Base-by-base conservation (phyloP, 1,140 invertebrate species). In the Ceratina calcarata region DNA sequence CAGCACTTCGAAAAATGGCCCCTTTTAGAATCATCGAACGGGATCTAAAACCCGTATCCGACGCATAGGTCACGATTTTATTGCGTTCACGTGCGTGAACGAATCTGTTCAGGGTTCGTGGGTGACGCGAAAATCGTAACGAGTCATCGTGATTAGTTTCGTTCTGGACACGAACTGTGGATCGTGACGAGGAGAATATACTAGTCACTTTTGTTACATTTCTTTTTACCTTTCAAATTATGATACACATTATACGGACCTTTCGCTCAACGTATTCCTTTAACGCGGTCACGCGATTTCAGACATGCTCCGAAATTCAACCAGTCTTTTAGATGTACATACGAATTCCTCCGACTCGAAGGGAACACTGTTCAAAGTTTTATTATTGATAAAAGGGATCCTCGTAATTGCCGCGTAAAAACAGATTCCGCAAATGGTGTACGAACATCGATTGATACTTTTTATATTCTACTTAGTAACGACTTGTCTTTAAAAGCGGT, bases 61-160 rank as follows among this genome's bases (percentile, higher is more conserved):
- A 70, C 65, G 51, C 20, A 49, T 62, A 2, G 37, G 32, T 70
- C 81, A 84, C 71, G 78, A 83, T 83, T 86, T 84, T 70, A 79
- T 83, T 49, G 12, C 74, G 13, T 20, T 53, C 53, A 24, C 18
- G n/a, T 20, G 45, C 16, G 62, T 22, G 67, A 49, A 61, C 60
- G 24, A 72, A 27, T 13, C 70, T 24, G 64, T 83, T 75, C 51
- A 62, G n/a, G 77, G n/a, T 58, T 75, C 55, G 57, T 68, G 57
- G 24, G n/a, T 20, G 64, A 73, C n/a, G 15, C 71, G 68, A 55
- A 78, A 82, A 32, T 68, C 32, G 62, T 66, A 22, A 65, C 1
- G 20, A 45, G 32, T 32, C 64, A 27, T 80, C 80, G 60, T 20
- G n/a, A 76, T 76, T 75, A 53, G 49, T 58, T 70, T 55, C 61